Percentiles rank a stretch among this genome's conserved stretches.
phyloP scores from a whole-genome alignment of 2,113 vertebrate species.

The Paedocypris sp. region DNA sequence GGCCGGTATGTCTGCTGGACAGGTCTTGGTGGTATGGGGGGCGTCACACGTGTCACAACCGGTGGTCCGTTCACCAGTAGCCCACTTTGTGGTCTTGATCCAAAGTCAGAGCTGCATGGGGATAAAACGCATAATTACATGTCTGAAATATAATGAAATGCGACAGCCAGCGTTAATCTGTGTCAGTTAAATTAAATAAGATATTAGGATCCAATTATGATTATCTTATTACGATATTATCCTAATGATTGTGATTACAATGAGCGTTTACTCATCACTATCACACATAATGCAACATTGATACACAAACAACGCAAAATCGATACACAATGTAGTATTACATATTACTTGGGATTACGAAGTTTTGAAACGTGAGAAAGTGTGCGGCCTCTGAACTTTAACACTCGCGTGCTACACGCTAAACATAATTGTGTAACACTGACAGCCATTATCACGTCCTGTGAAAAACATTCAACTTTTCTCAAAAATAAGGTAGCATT shows the following conservation, averaged over 20 bases:
- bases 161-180: background rate
- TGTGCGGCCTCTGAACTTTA: background rate
- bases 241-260: too few relatives aligned
- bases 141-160: background rate
- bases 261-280: too few relatives aligned
- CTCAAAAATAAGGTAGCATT: too few relatives aligned
- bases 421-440: too few relatives aligned
- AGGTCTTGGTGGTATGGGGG: slow-evolving; percentile 76
- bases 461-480: too few relatives aligned
- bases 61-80: slow-evolving; percentile 65
- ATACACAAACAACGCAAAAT: too few relatives aligned
- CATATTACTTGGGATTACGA: too few relatives aligned
- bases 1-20: slow-evolving; percentile 79
- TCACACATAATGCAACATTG: too few relatives aligned
- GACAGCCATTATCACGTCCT: background rate
- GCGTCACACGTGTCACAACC: slow-evolving; percentile 69
- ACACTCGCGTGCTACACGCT: background rate
- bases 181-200: too few relatives aligned
- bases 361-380: background rate
- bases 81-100: slow-evolving; percentile 37
- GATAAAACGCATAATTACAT: background rate
- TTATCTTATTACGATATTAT: too few relatives aligned
- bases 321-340: too few relatives aligned
- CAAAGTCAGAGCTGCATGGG: slow-evolving; percentile 66
- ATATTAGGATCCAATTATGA: too few relatives aligned